Evolutionary conservation across 2,888 invertebrate genomes (phyloP), one percentile per base, ranked within the genome.

Genomic region (Callinectes sapidus): DNA sequence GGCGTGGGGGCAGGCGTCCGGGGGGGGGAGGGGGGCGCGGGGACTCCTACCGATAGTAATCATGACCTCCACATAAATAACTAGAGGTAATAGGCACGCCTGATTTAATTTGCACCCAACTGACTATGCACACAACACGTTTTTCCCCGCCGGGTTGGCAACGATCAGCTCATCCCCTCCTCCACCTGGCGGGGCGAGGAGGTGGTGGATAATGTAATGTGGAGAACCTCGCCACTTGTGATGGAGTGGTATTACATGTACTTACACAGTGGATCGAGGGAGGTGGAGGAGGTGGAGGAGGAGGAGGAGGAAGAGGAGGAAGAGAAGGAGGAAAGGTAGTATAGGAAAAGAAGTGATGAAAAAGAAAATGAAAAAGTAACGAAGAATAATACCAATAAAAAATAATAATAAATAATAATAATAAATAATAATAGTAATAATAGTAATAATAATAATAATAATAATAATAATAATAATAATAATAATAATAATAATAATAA

Each of bases 51-150:
- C 6, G 81, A 81, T 35, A 81, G 81, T 2, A 32, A 81, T 81
- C 81, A 35, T 16, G 81, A 14, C 81, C 81, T 35, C 81, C 13
- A 81, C 81, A 81, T 81, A 35, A 81, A 81, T 81, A 23, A 35
- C 32, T 35, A n/a, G 32, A 35, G 32, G 32, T 81, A 35, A 81
- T 81, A 35, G 81, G 32, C 81, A 8, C 10, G 14, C 14, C 35
- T 32, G 81, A 81, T 81, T 35, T 35, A 32, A 81, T 81, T 81
- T 81, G 81, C 81, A 81, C 81, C 81, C 32, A 81, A 32, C 81
- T 81, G 81, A 14, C 32, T 81, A 35, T n/a, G 35, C 32, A 81
- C 81, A 35, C 81, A 81, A n/a, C 71, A 23, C 23, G 23, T 71
- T 71, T n/a, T 28, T 71, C 28, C 28, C 23, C 28, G 71, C 28